Conservation (phyloP, 2,888 invertebrate species). For the Parnassius orleans region DNA sequence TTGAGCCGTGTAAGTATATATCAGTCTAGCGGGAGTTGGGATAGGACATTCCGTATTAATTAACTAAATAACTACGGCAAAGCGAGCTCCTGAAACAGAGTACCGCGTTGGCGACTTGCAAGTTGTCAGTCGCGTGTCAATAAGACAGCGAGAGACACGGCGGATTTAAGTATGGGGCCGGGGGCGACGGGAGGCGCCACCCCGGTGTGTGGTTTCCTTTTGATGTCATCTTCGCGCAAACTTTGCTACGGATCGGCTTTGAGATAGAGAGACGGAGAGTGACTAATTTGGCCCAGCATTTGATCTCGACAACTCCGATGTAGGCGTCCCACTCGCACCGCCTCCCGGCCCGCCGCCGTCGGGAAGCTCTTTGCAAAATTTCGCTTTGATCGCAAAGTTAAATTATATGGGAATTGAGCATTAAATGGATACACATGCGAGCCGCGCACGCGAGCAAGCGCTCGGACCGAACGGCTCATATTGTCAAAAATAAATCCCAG, state of each 20-base stretch:
- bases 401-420: slow-evolving; percentile 81
- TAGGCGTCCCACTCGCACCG: slow-evolving; percentile 71
- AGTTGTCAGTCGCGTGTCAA: slow-evolving; percentile 79
- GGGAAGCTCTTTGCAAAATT: slow-evolving; percentile 81
- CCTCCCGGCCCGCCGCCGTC: slow-evolving; percentile 62
- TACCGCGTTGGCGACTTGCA: slow-evolving; percentile 66
- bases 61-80: slow-evolving; percentile 78
- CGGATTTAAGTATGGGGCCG: slow-evolving; percentile 74
- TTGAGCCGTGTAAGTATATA: slow-evolving; percentile 60
- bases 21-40: slow-evolving; percentile 68
- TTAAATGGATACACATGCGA: slow-evolving; percentile 79
- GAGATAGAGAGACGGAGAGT: slow-evolving; percentile 82
- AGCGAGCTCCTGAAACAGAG: slow-evolving; percentile 65
- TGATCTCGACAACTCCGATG: slow-evolving; percentile 77
- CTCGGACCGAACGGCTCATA: slow-evolving; percentile 49
- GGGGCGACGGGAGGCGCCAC: slow-evolving; percentile 60
- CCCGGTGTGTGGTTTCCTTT: slow-evolving; percentile 81
- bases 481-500: slow-evolving; percentile 57
- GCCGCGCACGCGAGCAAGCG: slow-evolving; percentile 42
- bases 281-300: slow-evolving; percentile 82
- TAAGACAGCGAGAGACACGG: slow-evolving; percentile 76
- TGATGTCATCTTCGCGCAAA: slow-evolving; percentile 82
- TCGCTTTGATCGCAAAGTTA: slow-evolving; percentile 81
- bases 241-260: slow-evolving; percentile 82
- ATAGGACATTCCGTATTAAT: slow-evolving; percentile 80